Base-by-base conservation (phyloP, 1,140 invertebrate genomes). In the Aradophagus sp. region DNA sequence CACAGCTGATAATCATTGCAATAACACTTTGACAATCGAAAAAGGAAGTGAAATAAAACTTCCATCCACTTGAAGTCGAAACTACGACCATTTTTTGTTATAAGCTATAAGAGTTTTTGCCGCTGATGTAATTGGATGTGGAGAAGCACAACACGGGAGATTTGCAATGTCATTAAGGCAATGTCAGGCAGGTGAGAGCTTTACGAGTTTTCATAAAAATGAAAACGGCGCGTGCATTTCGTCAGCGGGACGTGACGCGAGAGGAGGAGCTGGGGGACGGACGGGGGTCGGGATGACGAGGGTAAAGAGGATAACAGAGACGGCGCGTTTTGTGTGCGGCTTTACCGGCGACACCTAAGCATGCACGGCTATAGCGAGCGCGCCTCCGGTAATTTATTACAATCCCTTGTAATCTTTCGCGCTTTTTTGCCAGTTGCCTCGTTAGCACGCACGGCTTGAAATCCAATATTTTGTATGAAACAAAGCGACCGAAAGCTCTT, bases 381-480 rank as follows among this genome's bases (percentile, higher is more conserved):
- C 61, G 55, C 56, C 61, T 65, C 53, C 55, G 53, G 59, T 71
- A 71, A 66, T 72, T 66, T 66, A 72, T 72, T 72, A 72, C 68
- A 65, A 65, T 71, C 68, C 59, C 53, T 71, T 59, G 68, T 59
- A 65, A 63, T 71, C 68, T 71, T 63, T 58, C 52, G 56, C 47
- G 35, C 59, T 65, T 72, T 72, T 72, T 66, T 72, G 55, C 53
- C 59, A 65, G 59, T 65, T 61, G 55, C 50, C 69, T 72, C 56
- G 62, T 62, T 66, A 62, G 55, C 62, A 72, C 69, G 56, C 62
- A 56, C 32, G 42, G 56, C 59, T 65, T 72, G 69, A 66, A 72
- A 72, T 72, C 56, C 61, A 72, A 72, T 72, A 72, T 66, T 72
- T 72, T 44, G 62, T 59, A 66, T 50, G 61, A 59, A 66, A 72